Evolutionary conservation across 2,113 vertebrate genomes (phyloP), one percentile per base, ranked within the genome.

Genomic region (Mus spicilegus): DNA sequence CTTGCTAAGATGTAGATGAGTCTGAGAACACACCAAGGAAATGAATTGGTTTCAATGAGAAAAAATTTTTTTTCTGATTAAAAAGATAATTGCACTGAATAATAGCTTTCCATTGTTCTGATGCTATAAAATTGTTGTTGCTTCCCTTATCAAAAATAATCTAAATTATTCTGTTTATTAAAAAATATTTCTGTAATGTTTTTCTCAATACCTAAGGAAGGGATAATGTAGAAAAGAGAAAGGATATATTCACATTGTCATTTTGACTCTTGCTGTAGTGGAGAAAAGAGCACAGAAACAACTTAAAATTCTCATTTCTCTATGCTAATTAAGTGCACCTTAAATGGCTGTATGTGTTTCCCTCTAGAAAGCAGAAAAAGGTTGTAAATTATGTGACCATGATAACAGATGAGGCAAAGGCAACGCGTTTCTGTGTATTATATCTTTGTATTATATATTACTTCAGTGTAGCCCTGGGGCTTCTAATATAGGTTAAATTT

Each of bases 241-340:
- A 58, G 39, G 87, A 87, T 93, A n/a, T 75, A 91, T 97, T 97
- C 82, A n/a, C 69, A 92, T 72, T 95, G 30, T 82, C n/a, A 73
- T 91, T 95, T 96, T 88, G 61, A 95, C 69, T 82, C 6, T 28
- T 84, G 61, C 72, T 84, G 5, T 86, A 73, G 81, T 90, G 9
- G 56, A 93, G 86, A 97, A 81, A 95, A 77, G 7, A 93, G 16
- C 39, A 61, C 90, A 87, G 87, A 95, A 96, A 94, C 93, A 97
- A 96, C 95, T 97, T 97, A 95, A 97, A 97, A 97, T 92, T 97
- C 94, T 97, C 96, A 97, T 98, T 97, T 98, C 91, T 97, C 93
- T 95, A 95, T 97, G 96, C 89, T 97, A 96, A 97, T 97, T 86
- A 97, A 96, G 78, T 88, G 19, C 67, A 95, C 82, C 86, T 97